Conservation (phyloP, 2,113 vertebrate genomes). For the Falco punctatus region DNA sequence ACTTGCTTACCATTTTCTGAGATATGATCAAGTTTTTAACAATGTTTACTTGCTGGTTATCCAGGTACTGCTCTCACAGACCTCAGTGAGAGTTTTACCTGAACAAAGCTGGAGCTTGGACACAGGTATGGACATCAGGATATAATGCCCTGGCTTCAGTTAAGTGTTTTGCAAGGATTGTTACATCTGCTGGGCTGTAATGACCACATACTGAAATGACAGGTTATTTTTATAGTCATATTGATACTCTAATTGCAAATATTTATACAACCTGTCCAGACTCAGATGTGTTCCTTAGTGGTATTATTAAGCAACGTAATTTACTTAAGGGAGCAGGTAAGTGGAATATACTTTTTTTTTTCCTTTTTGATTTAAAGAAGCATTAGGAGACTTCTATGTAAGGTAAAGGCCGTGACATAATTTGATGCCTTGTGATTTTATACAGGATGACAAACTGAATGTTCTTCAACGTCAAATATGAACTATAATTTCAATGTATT, state of each 20-base stretch:
- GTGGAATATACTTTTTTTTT: background rate
- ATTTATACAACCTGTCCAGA: background rate
- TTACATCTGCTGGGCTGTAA: background rate
- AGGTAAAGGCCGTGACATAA: background rate
- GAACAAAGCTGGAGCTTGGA: conserved; percentile 36
- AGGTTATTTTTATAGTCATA: background rate
- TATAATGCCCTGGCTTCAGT: background rate
- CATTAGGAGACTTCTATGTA: background rate
- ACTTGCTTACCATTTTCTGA: conserved; percentile 31
- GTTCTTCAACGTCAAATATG: background rate
- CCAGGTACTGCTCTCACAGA: background rate
- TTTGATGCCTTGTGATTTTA: background rate
- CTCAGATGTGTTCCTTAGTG: background rate
- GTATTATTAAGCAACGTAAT: background rate
- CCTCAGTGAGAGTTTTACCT: conserved; percentile 3
- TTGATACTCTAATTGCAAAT: background rate
- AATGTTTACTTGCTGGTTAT: background rate
- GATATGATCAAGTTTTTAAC: background rate
- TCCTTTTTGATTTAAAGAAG: background rate
- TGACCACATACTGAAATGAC: conserved; percentile 2
- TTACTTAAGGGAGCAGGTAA: background rate
- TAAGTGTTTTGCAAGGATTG: background rate
- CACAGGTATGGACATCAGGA: background rate
- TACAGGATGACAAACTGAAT: background rate
- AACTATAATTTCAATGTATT: background rate